Conservation (phyloP, 1,140 invertebrate genomes). For the Diuraphis noxia region DNA sequence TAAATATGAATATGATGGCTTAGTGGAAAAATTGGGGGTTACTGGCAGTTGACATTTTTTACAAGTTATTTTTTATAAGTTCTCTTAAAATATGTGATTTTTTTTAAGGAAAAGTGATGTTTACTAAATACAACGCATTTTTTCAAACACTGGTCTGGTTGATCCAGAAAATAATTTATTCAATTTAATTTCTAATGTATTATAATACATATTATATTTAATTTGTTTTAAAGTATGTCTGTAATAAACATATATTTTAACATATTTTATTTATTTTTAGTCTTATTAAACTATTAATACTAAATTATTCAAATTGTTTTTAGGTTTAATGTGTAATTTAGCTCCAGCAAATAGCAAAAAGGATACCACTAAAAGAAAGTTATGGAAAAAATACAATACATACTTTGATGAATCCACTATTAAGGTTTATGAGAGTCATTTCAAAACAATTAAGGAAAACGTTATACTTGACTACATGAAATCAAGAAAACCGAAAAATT, state of each 20-base stretch:
- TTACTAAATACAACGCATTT: too few relatives aligned
- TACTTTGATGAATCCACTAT: constrained; percentile 82
- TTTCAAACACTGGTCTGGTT: too few relatives aligned
- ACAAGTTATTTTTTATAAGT: too few relatives aligned
- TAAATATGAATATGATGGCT: too few relatives aligned
- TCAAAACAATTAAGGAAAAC: background rate
- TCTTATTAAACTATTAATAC: background rate
- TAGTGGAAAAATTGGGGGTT: too few relatives aligned
- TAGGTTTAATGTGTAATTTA: constrained; percentile 76
- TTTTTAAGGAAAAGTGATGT: too few relatives aligned
- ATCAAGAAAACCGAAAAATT: background rate
- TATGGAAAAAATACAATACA: constrained; percentile 77
- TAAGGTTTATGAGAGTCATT: constrained; percentile 31
- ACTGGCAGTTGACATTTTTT: too few relatives aligned
- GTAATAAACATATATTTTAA: background rate
- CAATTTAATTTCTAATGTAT: too few relatives aligned
- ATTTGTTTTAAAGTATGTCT: too few relatives aligned
- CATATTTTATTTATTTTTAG: background rate
- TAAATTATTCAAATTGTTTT: constrained; percentile 58
- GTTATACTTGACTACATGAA: constrained; percentile 10
- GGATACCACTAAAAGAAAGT: constrained; percentile 69
- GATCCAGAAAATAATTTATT: too few relatives aligned
- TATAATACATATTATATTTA: too few relatives aligned
- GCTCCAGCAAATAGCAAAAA: constrained; percentile 68
- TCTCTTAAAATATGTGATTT: too few relatives aligned